Evolutionary conservation across 2,888 invertebrate species (phyloP).

Genomic region (Ceramica pisi): DNA sequence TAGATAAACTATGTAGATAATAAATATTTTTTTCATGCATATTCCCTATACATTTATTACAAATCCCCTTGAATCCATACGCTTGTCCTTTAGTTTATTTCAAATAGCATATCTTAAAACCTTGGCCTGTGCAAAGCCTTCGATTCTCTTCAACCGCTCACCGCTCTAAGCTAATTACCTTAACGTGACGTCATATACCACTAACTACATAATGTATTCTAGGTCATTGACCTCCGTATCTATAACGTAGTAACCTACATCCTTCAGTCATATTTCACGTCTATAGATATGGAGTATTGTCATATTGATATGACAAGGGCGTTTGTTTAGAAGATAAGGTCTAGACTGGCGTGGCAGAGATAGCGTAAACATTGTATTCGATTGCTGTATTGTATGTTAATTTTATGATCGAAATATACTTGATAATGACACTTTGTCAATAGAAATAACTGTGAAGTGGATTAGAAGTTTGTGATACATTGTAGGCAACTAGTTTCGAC

Average conservation of each 20-base stretch:
- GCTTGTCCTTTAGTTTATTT: neutral
- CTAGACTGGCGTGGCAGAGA: conserved; percentile 15
- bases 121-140: conserved; percentile 18
- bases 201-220: neutral
- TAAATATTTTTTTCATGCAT: too few species aligned
- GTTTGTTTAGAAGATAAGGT: conserved; percentile 27
- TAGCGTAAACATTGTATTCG: neutral
- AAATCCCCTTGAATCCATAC: too few species aligned
- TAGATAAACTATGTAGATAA: too few species aligned
- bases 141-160: neutral
- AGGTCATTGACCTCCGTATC: conserved; percentile 30
- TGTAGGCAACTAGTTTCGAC: neutral
- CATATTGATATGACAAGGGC: conserved; percentile 20
- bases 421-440: conserved; percentile 24
- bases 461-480: neutral
- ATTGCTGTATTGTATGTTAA: conserved; percentile 9
- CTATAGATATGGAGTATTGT: conserved; percentile 29
- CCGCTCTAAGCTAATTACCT: neutral
- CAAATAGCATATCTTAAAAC: neutral
- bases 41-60: too few species aligned
- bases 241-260: conserved; percentile 42
- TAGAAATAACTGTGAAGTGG: neutral
- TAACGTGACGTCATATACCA: neutral
- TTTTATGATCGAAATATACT: conserved; percentile 19
- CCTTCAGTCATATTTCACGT: conserved; percentile 27